phyloP scores from a whole-genome alignment of 2,797 vertebrate genomes.

The Hoplostethus atlanticus region DNA sequence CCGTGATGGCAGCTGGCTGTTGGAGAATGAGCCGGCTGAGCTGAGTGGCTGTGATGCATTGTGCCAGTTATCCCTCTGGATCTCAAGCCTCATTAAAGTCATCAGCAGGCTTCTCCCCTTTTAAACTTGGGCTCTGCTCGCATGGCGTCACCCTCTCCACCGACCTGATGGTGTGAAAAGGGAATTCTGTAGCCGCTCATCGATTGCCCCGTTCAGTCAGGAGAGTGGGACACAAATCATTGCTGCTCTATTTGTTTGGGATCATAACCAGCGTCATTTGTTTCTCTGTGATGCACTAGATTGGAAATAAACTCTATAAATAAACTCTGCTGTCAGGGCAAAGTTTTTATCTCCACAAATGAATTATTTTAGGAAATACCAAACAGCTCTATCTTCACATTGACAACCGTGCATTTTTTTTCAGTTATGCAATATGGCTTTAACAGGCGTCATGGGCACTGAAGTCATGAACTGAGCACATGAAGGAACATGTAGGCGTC shows the following conservation, averaged over 20 bases:
- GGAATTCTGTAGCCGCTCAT: slow-evolving; percentile 42
- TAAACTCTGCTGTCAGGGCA: too few relatives aligned
- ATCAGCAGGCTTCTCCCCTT: slow-evolving; percentile 1
- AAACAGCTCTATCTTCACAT: neutral
- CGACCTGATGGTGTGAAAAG: slow-evolving; percentile 38
- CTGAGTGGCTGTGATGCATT: neutral
- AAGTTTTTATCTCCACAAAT: neutral
- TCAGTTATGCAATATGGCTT: neutral
- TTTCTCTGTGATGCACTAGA: slow-evolving; percentile 35
- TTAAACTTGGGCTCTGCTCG: slow-evolving; percentile 4
- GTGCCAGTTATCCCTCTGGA: slow-evolving; percentile 4
- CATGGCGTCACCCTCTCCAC: slow-evolving; percentile 3
- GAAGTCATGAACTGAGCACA: neutral
- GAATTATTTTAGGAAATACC: neutral
- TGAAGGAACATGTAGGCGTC: neutral
- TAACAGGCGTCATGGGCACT: neutral
- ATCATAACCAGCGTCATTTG: slow-evolving; percentile 24
- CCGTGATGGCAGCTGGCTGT: neutral
- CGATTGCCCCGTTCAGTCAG: slow-evolving; percentile 51
- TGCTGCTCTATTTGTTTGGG: slow-evolving; percentile 69
- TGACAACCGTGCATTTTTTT: neutral
- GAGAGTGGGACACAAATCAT: slow-evolving; percentile 54
- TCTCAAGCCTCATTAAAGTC: slow-evolving; percentile 7
- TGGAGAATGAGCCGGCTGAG: neutral
- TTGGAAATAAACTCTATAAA: neutral